Percentiles rank a stretch among this genome's conserved stretches.
These are phyloP conservation scores for Plebejus melissa DNA, from an alignment of 2,888 invertebrate species.

Conservation along the genomic window DNA sequence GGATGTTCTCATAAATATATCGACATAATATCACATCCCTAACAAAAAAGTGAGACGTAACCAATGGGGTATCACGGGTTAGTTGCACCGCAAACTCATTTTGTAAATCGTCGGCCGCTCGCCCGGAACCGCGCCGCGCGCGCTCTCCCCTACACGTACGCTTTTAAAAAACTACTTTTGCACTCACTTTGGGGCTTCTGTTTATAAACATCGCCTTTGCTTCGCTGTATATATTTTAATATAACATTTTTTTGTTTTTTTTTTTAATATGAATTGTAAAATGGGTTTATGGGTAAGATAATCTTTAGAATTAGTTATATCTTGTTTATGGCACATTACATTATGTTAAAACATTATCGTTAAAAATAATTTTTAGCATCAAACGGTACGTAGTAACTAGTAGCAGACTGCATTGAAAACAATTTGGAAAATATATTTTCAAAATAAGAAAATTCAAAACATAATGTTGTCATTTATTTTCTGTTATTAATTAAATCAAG, in stretches of 20 bases:
- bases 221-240: neutral
- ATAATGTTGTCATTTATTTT: too few species aligned
- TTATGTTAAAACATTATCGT: neutral
- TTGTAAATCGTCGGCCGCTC: slow-evolving; percentile 73
- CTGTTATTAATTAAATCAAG: too few species aligned
- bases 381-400: neutral
- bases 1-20: neutral
- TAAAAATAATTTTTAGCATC: neutral
- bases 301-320: too few species aligned
- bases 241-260: neutral
- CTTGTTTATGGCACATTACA: neutral
- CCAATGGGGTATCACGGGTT: slow-evolving; percentile 75
- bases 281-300: neutral
- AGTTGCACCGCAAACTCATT: slow-evolving; percentile 79
- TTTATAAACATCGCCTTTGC: neutral
- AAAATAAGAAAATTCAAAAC: too few species aligned
- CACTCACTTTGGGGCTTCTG: slow-evolving; percentile 17
- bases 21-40: slow-evolving; percentile 44
- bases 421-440: neutral
- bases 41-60: slow-evolving; percentile 76
- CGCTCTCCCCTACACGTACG: slow-evolving; percentile 55
- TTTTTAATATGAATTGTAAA: neutral
- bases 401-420: neutral
- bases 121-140: slow-evolving; percentile 75
- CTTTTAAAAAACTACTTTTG: slow-evolving; percentile 20